Conservation (phyloP, 2,888 invertebrate genomes). For the Nomada fucata region DNA sequence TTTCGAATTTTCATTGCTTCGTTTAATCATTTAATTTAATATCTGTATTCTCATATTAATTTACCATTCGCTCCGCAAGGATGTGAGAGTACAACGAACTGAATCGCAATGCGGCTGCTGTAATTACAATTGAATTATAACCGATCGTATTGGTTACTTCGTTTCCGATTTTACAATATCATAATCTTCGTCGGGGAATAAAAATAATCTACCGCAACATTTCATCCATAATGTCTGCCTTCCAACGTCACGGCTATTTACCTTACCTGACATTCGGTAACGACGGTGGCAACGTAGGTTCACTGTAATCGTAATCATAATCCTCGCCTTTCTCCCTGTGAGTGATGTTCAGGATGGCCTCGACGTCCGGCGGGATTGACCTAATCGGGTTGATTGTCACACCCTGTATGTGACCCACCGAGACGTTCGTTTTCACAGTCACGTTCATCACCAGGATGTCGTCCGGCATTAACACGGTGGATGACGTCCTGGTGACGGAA, state of each 20-base stretch:
- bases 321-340: conserved; percentile 86
- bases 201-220: too few species aligned
- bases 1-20: too few species aligned
- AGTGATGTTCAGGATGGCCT: conserved; percentile 85
- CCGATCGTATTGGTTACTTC: not conserved
- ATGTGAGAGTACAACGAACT: too few species aligned
- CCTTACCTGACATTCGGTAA: conserved; percentile 91
- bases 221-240: not conserved
- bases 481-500: conserved; percentile 70
- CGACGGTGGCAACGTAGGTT: conserved; percentile 92
- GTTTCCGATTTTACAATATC: not conserved
- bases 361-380: conserved; percentile 83
- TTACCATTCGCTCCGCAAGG: too few species aligned
- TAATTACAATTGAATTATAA: too few species aligned
- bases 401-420: conserved; percentile 84
- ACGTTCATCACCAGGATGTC: conserved; percentile 87
- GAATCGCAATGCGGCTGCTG: too few species aligned
- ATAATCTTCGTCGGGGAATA: too few species aligned
- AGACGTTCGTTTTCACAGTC: conserved; percentile 84
- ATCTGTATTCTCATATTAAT: too few species aligned
- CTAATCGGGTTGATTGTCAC: conserved; percentile 83
- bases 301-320: conserved; percentile 89
- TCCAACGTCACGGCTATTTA: conserved; percentile 37
- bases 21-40: too few species aligned
- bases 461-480: conserved; percentile 83